Evolutionary conservation across 2,113 vertebrate species (phyloP), one percentile per base, ranked within the genome.

Genomic region (Epinephelus moara): DNA sequence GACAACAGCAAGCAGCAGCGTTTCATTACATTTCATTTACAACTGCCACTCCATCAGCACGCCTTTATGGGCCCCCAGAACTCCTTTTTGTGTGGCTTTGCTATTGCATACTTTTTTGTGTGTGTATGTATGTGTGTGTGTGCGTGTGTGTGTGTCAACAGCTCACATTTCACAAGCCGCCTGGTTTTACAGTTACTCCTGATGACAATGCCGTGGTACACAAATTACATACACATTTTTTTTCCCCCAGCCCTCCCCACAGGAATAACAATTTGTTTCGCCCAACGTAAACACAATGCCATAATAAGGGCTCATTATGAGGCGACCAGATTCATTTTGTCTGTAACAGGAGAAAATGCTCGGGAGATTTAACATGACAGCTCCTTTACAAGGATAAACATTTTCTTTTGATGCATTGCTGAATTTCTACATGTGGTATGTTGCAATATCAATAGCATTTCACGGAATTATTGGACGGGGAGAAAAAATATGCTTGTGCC

Each of bases 291-390:
- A 93, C 87, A 91, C 87, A 87, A 89, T 88, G 73, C 82, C 84
- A 85, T 89, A 91, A 90, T 88, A 92, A 88, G 75, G 62, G 64
- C 87, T 89, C 89, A 87, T 93, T 91, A 93, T 90, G 84, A 92
- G 81, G 86, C 80, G 76, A 85, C 85, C 86, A 84, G 88, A 92
- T 92, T 88, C 63, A 75, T 86, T 90, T 89, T 79, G 80, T 87
- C 89, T 91, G 86, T 71, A 88, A 88, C 66, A 73, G 78, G 78
- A 88, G 88, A 93, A 89, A 84, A 85, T 42, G 53, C 82, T 82
- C 62, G 27, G 60, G 78, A 86, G 91, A 89, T 87, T 91, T 89
- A 89, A 92, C 80, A 76, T 92, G 90, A 92, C 88, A 93, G 78
- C 69, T 81, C 77, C 80, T 92, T 89, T 47, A 70, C 70, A 71